Conservation (phyloP, 2,113 vertebrate genomes). For the cattle (Bos taurus) region ARS-UCD2.0 NC_037349.1:27313501-27314000, state of each 20-base stretch:
- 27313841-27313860: background rate
- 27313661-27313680: background rate
- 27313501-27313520: background rate
- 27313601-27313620: background rate
- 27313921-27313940: background rate
- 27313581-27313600: background rate
- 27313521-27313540: background rate
- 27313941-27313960: background rate
- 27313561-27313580: background rate
- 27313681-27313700: background rate
- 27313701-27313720: background rate
- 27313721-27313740: background rate
- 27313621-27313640: background rate
- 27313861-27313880: background rate
- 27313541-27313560: background rate
- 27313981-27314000: too few relatives aligned
- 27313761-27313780: background rate
- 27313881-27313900: accelerated
- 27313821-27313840: background rate
- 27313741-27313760: background rate
- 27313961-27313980: background rate
- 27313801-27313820: background rate
- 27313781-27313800: background rate
- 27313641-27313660: background rate
- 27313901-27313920: background rate